A percentile compares a stretch with the other conserved stretches of the same genome.
These are phyloP conservation scores for Prietella phreatophila DNA, from an alignment of 2,113 vertebrate species.

Conservation along the genomic window DNA sequence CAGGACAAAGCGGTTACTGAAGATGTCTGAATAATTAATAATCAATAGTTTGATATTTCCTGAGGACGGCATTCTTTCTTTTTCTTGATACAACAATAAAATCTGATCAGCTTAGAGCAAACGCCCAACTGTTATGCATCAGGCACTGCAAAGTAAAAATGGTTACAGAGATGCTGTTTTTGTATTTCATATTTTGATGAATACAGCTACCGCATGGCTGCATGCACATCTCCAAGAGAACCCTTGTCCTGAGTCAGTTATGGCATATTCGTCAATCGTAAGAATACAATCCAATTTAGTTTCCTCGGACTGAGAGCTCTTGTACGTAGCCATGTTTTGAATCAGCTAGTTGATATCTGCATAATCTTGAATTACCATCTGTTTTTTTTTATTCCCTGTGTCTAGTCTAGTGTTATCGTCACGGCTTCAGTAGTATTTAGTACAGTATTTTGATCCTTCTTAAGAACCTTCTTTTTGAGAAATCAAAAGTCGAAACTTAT, in stretches of 20 bases:
- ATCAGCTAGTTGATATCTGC: not conserved
- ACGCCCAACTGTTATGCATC: not conserved
- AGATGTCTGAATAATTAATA: not conserved
- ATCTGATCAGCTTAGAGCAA: not conserved
- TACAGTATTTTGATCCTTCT: slow-evolving; percentile 15
- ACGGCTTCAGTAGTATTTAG: slow-evolving; percentile 27
- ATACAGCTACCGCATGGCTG: not conserved
- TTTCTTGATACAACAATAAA: not conserved
- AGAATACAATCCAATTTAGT: not conserved
- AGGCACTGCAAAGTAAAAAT: not conserved
- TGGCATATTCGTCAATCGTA: not conserved
- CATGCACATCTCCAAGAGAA: not conserved
- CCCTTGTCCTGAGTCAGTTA: not conserved
- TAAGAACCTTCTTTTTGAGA: not conserved
- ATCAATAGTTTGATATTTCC: not conserved
- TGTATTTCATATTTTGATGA: not conserved
- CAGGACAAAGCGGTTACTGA: not conserved
- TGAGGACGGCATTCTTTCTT: not conserved
- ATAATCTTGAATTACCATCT: not conserved
- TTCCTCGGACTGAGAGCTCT: not conserved
- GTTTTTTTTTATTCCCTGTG: not conserved
- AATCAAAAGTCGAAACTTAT: slow-evolving; percentile 27
- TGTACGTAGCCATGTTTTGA: not conserved
- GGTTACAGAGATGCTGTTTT: not conserved
- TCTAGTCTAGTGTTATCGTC: slow-evolving; percentile 19